A percentile compares a stretch with the other conserved stretches of the same genome.
Evolutionary conservation across 1,140 invertebrate species (phyloP).

Genomic region (Adelges cooleyi): DNA sequence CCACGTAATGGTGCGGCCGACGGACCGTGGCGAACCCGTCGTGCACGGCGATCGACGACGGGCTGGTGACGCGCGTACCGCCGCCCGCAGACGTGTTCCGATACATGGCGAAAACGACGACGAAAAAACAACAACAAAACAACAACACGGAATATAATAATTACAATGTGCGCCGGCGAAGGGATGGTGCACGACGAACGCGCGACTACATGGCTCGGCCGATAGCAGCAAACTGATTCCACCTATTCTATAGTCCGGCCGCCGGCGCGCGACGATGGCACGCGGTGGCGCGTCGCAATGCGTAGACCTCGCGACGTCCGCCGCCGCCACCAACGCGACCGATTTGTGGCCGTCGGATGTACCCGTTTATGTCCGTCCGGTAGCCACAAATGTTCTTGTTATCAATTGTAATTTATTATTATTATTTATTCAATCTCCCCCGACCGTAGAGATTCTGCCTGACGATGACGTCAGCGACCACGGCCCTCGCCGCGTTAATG

Average conservation of each 20-base stretch:
- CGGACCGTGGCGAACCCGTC: conserved; percentile 30
- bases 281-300: neutral
- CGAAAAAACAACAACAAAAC: no score
- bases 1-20: conserved; percentile 21
- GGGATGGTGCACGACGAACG: neutral
- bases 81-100: neutral
- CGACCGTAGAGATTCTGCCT: no score
- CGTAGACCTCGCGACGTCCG: neutral
- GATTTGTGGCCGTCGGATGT: neutral
- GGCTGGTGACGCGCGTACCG: neutral
- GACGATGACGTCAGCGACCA: no score
- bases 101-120: neutral
- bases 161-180: neutral
- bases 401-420: no score
- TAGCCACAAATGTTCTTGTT: neutral
- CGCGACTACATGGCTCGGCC: no score
- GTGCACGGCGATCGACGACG: conserved; percentile 14
- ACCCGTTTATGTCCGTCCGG: neutral
- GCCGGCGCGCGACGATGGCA: neutral
- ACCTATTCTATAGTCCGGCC: no score
- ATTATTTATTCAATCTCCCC: no score
- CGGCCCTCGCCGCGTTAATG: no score
- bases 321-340: neutral
- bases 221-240: no score
- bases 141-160: no score